Conservation (phyloP, 1,140 invertebrate species). For the Scaptomyza hsui region DNA sequence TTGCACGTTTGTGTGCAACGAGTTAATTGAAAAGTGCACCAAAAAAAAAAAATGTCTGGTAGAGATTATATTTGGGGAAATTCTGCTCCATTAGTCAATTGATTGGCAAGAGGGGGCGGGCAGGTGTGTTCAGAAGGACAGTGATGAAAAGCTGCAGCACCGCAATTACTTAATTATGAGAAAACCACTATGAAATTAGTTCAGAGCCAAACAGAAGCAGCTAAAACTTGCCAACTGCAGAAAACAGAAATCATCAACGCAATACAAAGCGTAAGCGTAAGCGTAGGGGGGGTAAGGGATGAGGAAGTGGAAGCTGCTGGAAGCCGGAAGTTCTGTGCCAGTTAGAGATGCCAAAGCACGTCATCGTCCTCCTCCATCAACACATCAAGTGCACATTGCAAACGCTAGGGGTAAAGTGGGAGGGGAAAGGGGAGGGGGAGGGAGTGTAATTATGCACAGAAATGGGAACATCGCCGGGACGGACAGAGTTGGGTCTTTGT, state of each 20-base stretch:
- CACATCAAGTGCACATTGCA: conserved; percentile 20
- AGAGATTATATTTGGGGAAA: conserved; percentile 9
- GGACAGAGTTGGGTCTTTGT: neutral
- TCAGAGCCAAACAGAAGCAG: conserved; percentile 42
- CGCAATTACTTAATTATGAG: conserved; percentile 44
- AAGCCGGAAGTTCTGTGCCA: conserved; percentile 73
- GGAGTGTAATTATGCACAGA: conserved; percentile 67
- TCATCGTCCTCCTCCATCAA: conserved; percentile 60
- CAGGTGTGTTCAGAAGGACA: neutral
- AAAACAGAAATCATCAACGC: conserved; percentile 14
- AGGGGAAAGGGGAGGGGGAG: neutral
- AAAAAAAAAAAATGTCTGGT: neutral
- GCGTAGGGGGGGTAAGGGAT: too few relatives aligned
- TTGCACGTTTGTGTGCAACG: neutral
- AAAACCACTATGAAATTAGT: conserved; percentile 58
- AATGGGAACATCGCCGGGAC: conserved; percentile 59
- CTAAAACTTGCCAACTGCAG: conserved; percentile 29
- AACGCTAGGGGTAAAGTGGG: too few relatives aligned
- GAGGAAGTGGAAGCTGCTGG: conserved; percentile 14
- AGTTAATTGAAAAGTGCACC: conserved; percentile 58
- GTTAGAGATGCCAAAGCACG: conserved; percentile 68
- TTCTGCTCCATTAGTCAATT: conserved; percentile 29
- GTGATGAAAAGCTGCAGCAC: too few relatives aligned
- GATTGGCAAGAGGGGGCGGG: conserved; percentile 11
- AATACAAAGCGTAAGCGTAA: conserved; percentile 21